These are phyloP conservation scores for Otolemur crassicaudatus DNA, from an alignment of 2,797 vertebrate species.

Conservation along the genomic window DNA sequence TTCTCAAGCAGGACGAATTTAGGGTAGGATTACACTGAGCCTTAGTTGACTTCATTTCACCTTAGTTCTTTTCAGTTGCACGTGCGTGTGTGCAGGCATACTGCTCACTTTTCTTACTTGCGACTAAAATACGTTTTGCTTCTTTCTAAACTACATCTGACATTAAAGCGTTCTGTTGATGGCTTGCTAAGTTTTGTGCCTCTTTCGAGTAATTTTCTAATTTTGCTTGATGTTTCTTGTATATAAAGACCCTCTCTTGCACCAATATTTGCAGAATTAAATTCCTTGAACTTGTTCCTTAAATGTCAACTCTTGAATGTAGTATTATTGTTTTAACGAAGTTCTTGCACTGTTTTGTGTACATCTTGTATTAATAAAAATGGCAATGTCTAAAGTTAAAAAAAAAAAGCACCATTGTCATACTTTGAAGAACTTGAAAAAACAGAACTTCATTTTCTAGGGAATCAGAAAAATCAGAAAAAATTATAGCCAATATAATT, in stretches of 20 bases:
- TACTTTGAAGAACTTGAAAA: too few relatives aligned
- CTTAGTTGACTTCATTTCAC: conserved; percentile 46
- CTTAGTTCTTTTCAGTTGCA: neutral
- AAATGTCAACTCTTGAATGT: neutral
- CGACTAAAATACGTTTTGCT: neutral
- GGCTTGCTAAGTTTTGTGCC: conserved; percentile 16
- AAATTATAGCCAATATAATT: too few relatives aligned
- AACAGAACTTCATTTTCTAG: too few relatives aligned
- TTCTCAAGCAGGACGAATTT: neutral
- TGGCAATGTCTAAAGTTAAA: conserved; percentile 26
- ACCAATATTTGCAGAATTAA: conserved; percentile 28
- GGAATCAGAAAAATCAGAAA: too few relatives aligned
- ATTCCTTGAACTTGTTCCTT: conserved; percentile 2
- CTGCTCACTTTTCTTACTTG: conserved; percentile 25
- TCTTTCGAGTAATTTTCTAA: conserved; percentile 60
- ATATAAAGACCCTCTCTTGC: neutral
- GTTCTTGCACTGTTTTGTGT: neutral
- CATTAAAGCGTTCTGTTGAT: neutral
- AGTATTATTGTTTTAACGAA: conserved; percentile 30
- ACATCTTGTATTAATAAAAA: conserved; percentile 54
- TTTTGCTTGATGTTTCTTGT: conserved; percentile 46
- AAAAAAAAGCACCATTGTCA: too few relatives aligned
- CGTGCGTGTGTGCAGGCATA: neutral
- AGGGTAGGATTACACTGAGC: neutral
- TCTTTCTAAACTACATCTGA: conserved; percentile 6